Evolutionary conservation across 2,888 invertebrate genomes (phyloP).

Genomic region (Lithophane socia): DNA sequence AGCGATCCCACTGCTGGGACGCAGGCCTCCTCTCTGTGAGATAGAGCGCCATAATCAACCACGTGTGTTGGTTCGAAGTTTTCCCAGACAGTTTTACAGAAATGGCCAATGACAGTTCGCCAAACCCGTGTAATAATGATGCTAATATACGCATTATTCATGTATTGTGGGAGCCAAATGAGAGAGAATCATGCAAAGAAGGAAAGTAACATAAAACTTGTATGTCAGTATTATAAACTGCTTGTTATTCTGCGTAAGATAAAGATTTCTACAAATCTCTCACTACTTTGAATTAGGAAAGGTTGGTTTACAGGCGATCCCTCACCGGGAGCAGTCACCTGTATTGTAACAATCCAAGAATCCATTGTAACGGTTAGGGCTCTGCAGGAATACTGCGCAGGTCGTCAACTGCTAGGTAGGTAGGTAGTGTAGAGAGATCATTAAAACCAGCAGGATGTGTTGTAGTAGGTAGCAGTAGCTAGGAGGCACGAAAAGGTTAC

Average conservation of each 20-base stretch:
- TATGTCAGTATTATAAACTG: not conserved
- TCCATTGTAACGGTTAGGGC: no score
- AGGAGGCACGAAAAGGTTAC: no score
- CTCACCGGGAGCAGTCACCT: no score
- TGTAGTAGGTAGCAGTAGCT: no score
- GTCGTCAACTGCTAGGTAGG: no score
- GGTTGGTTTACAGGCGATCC: not conserved
- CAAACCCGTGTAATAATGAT: not conserved
- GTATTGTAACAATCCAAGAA: no score
- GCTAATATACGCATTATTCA: constrained; percentile 6
- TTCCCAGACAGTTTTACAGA: not conserved
- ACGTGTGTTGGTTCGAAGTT: not conserved
- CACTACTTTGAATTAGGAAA: not conserved
- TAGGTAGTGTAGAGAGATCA: no score
- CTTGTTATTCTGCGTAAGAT: constrained; percentile 11
- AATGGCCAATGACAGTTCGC: not conserved
- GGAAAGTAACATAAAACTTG: constrained; percentile 6
- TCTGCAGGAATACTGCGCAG: no score
- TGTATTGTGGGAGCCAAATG: constrained; percentile 2
- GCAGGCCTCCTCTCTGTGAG: not conserved
- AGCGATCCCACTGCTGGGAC: not conserved
- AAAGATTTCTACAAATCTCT: constrained; percentile 17
- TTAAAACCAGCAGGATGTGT: no score
- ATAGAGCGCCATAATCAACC: accelerated
- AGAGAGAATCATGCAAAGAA: constrained; percentile 25